A percentile compares a stretch with the other conserved stretches of the same genome.
Conservation (phyloP, 37 sponge, comb jelly and placozoan genomes). For the Geodia barretti region DNA sequence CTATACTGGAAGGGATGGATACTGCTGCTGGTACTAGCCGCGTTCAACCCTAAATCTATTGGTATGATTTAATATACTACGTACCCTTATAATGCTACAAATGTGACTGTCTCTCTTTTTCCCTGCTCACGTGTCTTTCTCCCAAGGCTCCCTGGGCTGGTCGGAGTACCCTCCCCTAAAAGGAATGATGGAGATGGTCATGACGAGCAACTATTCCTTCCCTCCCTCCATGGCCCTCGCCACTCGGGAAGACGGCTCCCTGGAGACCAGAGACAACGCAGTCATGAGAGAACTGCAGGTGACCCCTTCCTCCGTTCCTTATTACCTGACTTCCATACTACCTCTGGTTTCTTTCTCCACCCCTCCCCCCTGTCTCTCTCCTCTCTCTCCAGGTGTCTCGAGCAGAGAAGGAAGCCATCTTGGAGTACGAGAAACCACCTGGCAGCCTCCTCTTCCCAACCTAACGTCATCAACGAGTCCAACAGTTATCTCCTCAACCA, state of each 20-base stretch:
- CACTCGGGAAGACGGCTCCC: slow-evolving; percentile 24
- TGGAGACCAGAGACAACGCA: slow-evolving; percentile 55
- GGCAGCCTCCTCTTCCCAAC: slow-evolving; percentile 54
- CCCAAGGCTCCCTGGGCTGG: slow-evolving; percentile 75
- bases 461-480: slow-evolving; percentile 76
- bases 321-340: not conserved
- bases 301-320: not conserved
- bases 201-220: slow-evolving; percentile 84
- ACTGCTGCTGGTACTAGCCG: slow-evolving; percentile 83
- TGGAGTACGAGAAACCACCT: slow-evolving; percentile 89
- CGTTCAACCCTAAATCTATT: slow-evolving; percentile 88
- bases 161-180: slow-evolving; percentile 80
- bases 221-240: slow-evolving; percentile 66
- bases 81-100: too few species aligned
- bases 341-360: not conserved
- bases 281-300: slow-evolving; percentile 55
- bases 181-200: slow-evolving; percentile 98
- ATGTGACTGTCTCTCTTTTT: not conserved
- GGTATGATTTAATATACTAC: too few species aligned
- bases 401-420: slow-evolving; percentile 81
- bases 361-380: not conserved
- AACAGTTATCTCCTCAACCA: slow-evolving; percentile 93
- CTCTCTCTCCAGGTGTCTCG: slow-evolving; percentile 1
- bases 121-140: not conserved
- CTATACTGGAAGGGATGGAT: slow-evolving; percentile 98